Percentiles rank a stretch among this genome's conserved stretches.
phyloP scores from a whole-genome alignment of 2,888 invertebrate species.

The Habroteleia sp. region DNA sequence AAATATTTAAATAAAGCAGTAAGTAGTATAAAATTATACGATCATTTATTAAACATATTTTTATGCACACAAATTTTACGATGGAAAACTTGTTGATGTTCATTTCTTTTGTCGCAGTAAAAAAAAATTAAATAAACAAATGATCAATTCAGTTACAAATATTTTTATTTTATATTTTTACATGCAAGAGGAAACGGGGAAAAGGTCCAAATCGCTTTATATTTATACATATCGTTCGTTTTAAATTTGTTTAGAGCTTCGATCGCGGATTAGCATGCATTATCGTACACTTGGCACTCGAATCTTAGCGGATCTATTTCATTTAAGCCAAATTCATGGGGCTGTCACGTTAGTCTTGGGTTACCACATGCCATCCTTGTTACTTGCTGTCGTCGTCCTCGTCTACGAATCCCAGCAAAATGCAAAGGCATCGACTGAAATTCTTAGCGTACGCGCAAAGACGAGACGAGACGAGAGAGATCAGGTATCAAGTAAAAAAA shows the following conservation, averaged over 20 bases:
- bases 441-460: conserved; percentile 61
- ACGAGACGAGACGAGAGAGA: conserved; percentile 72
- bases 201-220: conserved; percentile 29
- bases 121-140: conserved; percentile 1
- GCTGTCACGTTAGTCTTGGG: conserved; percentile 67
- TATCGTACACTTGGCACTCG: conserved; percentile 69
- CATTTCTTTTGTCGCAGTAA: no score
- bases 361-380: conserved; percentile 57
- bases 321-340: conserved; percentile 81
- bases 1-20: no score
- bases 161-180: no score
- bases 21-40: no score
- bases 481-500: conserved; percentile 78
- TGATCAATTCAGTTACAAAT: no score
- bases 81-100: no score
- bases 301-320: conserved; percentile 77
- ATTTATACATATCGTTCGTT: conserved; percentile 47
- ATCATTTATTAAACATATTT: no score
- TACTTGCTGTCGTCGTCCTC: conserved; percentile 40
- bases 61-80: no score
- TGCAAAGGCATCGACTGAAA: conserved; percentile 48
- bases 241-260: conserved; percentile 54
- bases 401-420: conserved; percentile 52
- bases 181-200: conserved; percentile 5
- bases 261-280: conserved; percentile 79